Evolutionary conservation across 2,888 invertebrate species (phyloP).

Genomic region (Caenorhabditis doughertyi): DNA sequence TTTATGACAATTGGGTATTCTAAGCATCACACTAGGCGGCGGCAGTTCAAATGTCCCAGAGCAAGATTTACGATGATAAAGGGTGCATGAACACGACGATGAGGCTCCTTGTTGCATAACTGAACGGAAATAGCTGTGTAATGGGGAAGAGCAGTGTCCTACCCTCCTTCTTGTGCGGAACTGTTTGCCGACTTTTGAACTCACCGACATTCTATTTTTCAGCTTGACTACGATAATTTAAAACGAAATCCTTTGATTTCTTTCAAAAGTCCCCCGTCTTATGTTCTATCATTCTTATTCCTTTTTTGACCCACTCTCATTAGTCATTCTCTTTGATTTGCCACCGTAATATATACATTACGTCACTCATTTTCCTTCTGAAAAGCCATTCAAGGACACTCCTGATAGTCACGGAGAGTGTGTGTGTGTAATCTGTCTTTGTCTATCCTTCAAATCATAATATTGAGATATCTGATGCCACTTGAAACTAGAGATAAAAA

Average conservation of each 20-base stretch:
- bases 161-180: constrained; percentile 4
- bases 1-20: constrained; percentile 57
- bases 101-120: constrained; percentile 42
- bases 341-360: constrained; percentile 17
- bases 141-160: not conserved
- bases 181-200: constrained; percentile 12
- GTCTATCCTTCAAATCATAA: constrained; percentile 19
- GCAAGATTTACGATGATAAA: constrained; percentile 49
- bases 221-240: too few species aligned
- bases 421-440: constrained; percentile 51
- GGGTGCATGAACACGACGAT: constrained; percentile 15
- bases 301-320: constrained; percentile 10
- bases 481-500: constrained; percentile 5
- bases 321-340: constrained; percentile 30
- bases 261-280: not conserved
- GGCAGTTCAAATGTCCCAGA: constrained; percentile 17
- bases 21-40: not conserved
- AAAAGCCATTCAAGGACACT: constrained; percentile 45
- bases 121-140: constrained; percentile 17
- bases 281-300: not conserved
- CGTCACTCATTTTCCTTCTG: constrained; percentile 23
- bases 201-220: not conserved
- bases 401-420: not conserved
- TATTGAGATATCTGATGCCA: constrained; percentile 29
- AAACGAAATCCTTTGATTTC: too few species aligned